These are phyloP conservation scores for Anguilla marmorata DNA, from an alignment of 2,797 vertebrate species.

Conservation along the genomic window DNA sequence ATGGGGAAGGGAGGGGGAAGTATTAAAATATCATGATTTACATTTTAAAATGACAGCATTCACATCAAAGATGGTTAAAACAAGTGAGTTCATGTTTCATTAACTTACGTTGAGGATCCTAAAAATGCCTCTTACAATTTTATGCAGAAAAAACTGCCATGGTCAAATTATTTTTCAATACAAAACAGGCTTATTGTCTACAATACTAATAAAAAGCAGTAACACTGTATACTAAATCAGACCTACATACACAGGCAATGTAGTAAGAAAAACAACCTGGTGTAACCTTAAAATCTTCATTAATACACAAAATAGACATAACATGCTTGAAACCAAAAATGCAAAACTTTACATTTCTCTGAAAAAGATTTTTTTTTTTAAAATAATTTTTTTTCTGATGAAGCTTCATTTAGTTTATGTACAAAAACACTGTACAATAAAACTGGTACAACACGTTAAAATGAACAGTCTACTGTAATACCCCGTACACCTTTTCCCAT, in stretches of 20 bases:
- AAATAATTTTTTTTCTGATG: conserved; percentile 92
- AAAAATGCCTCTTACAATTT: conserved; percentile 66
- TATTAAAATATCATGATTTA: conserved; percentile 70
- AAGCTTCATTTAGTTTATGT: conserved; percentile 93
- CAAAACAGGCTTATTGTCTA: conserved; percentile 90
- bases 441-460: conserved; percentile 95
- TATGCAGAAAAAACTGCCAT: conserved; percentile 88
- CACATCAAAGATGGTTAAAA: conserved; percentile 87
- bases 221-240: conserved; percentile 89
- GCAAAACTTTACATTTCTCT: conserved; percentile 86
- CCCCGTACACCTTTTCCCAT: conserved; percentile 65
- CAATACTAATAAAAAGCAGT: conserved; percentile 92
- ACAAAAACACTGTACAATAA: conserved; percentile 96
- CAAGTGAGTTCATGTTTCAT: conserved; percentile 80
- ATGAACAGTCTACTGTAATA: conserved; percentile 86
- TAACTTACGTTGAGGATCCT: conserved; percentile 66
- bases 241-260: conserved; percentile 85
- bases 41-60: conserved; percentile 74
- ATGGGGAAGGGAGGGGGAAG: background rate
- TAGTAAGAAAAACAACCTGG: conserved; percentile 89
- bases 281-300: conserved; percentile 98
- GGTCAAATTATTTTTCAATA: conserved; percentile 79
- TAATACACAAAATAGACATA: conserved; percentile 98
- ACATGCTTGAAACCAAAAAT: conserved; percentile 98
- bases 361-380: conserved; percentile 93